Evolutionary conservation across 2,797 vertebrate genomes (phyloP).

Genomic region (Epinephelus malabaricus): DNA sequence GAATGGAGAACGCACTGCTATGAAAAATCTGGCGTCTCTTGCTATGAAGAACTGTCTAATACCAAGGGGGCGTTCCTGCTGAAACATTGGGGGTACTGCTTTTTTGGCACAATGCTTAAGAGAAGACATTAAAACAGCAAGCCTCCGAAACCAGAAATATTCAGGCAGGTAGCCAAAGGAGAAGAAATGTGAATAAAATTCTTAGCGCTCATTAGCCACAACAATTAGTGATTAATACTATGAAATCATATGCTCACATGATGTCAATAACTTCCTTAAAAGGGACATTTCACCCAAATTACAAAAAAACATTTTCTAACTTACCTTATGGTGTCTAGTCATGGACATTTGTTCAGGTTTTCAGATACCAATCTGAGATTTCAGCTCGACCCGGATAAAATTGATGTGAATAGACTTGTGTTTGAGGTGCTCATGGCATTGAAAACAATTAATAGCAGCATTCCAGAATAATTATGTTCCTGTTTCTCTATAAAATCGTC

Average conservation of each 20-base stretch:
- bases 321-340: constrained; percentile 5
- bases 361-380: neutral
- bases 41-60: constrained; percentile 78
- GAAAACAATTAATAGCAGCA: neutral
- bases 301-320: neutral
- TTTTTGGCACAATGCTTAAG: constrained; percentile 58
- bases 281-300: constrained; percentile 6
- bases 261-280: constrained; percentile 14
- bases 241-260: constrained; percentile 23
- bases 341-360: constrained; percentile 3
- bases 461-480: neutral
- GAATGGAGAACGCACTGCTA: constrained; percentile 71
- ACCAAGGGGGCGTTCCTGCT: constrained; percentile 74
- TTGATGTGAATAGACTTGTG: neutral
- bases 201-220: constrained; percentile 13
- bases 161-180: neutral
- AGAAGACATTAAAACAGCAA: constrained; percentile 27
- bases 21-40: constrained; percentile 79
- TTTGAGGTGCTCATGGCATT: neutral
- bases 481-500: neutral
- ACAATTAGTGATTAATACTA: constrained; percentile 35
- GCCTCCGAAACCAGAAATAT: neutral
- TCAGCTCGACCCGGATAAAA: neutral
- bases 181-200: neutral
- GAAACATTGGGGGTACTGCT: constrained; percentile 67